These are phyloP conservation scores for Fopius arisanus DNA, from an alignment of 1,140 invertebrate species.

Conservation along the genomic window DNA sequence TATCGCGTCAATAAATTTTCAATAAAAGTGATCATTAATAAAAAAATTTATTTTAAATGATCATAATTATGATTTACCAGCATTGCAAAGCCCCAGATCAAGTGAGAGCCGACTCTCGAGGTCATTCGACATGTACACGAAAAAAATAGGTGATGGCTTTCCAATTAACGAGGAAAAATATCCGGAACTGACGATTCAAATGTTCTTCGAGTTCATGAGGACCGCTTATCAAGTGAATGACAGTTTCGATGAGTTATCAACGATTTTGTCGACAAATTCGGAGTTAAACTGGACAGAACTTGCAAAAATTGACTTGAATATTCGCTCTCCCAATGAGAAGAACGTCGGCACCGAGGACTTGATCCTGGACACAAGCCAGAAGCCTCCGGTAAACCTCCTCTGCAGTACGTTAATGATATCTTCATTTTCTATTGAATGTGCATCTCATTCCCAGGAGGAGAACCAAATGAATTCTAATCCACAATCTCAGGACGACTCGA, in stretches of 20 bases:
- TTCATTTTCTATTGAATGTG: not conserved
- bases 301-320: conserved; percentile 57
- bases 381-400: conserved; percentile 14
- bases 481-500: not conserved
- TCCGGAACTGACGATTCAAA: conserved; percentile 70
- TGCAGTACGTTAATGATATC: not conserved
- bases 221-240: conserved; percentile 74
- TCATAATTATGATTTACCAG: not conserved
- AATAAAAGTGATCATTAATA: too few species aligned
- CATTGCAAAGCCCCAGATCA: not conserved
- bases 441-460: not conserved
- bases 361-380: not conserved
- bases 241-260: conserved; percentile 68
- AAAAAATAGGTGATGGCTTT: conserved; percentile 16
- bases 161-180: conserved; percentile 48
- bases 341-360: conserved; percentile 24
- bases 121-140: conserved; percentile 16
- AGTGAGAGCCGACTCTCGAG: conserved; percentile 18
- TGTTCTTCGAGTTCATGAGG: conserved; percentile 77
- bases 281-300: conserved; percentile 73
- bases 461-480: not conserved
- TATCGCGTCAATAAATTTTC: too few species aligned
- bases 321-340: conserved; percentile 37
- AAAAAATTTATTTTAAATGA: not conserved
- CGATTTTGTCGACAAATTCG: conserved; percentile 63